phyloP scores from a whole-genome alignment of 2,113 vertebrate species.

The Scomber japonicus region DNA sequence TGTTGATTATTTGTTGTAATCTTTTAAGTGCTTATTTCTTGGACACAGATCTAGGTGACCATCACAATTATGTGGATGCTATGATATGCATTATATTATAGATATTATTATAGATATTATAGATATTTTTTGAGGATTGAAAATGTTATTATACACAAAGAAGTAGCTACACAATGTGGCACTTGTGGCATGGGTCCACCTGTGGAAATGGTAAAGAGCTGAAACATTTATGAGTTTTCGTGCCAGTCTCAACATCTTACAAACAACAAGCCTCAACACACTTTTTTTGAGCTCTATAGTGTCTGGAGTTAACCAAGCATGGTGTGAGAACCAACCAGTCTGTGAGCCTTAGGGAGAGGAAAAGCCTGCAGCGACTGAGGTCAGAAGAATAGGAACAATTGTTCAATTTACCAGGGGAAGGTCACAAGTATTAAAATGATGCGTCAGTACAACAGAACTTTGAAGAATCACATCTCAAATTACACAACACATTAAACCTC shows the following conservation, averaged over 20 bases:
- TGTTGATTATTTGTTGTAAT: too few relatives aligned
- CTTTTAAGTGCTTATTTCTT: too few relatives aligned
- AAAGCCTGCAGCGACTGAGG: not conserved
- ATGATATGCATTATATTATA: too few relatives aligned
- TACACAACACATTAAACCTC: not conserved
- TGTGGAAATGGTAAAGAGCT: not conserved
- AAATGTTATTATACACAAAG: too few relatives aligned
- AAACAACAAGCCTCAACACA: not conserved
- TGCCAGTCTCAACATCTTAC: not conserved
- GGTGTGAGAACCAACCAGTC: not conserved
- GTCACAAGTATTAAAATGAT: too few relatives aligned
- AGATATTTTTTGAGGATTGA: too few relatives aligned
- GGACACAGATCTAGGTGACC: too few relatives aligned
- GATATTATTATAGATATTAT: too few relatives aligned
- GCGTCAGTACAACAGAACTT: not conserved
- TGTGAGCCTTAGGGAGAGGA: not conserved
- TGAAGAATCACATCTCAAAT: not conserved
- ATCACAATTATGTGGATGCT: too few relatives aligned
- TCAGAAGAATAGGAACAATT: not conserved
- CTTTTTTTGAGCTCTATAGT: not conserved
- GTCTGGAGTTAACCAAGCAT: constrained; percentile 3
- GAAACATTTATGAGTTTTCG: not conserved
- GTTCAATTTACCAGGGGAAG: too few relatives aligned
- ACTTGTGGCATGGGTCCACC: not conserved
- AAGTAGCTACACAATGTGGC: not conserved